Percentiles rank a stretch among this genome's conserved stretches.
Conservation (phyloP, 2,797 vertebrate genomes). For the Knipowitschia caucasica region DNA sequence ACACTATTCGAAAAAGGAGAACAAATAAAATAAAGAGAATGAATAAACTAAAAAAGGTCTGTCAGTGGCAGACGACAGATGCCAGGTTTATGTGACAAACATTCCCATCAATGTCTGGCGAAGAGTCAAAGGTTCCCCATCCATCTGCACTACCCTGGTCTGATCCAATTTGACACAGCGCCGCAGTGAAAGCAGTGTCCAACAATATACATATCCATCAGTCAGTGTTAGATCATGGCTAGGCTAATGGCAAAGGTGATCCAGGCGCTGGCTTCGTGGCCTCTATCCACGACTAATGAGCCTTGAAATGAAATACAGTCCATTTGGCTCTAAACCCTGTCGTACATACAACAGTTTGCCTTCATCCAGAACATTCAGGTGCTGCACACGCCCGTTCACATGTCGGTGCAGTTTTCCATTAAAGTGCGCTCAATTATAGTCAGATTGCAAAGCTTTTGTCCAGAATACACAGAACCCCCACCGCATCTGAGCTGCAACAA, state of each 20-base stretch:
- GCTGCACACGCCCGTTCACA: background rate
- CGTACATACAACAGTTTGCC: conserved; percentile 25
- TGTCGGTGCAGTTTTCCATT: background rate
- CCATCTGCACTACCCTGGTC: background rate
- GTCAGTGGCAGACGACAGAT: too few relatives aligned
- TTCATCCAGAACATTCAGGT: conserved; percentile 6
- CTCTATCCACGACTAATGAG: conserved; percentile 33
- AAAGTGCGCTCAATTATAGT: conserved; percentile 2
- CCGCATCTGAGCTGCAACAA: too few relatives aligned
- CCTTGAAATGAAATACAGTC: conserved; percentile 56
- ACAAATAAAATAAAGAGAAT: too few relatives aligned
- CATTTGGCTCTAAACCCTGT: conserved; percentile 44
- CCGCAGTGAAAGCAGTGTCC: background rate
- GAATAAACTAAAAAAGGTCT: too few relatives aligned
- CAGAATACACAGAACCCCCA: too few relatives aligned
- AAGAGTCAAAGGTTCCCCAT: background rate
- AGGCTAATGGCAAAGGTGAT: conserved; percentile 35
- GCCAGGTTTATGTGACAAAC: too few relatives aligned
- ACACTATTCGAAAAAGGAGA: too few relatives aligned
- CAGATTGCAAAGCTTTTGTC: background rate
- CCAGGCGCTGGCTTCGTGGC: conserved; percentile 16
- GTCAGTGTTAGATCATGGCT: conserved; percentile 14
- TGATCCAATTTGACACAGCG: conserved; percentile 1
- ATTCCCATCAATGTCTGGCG: background rate
- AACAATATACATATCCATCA: conserved; percentile 13